phyloP scores from a whole-genome alignment of 2,888 invertebrate genomes.

The Chymomyza caudatula region DNA sequence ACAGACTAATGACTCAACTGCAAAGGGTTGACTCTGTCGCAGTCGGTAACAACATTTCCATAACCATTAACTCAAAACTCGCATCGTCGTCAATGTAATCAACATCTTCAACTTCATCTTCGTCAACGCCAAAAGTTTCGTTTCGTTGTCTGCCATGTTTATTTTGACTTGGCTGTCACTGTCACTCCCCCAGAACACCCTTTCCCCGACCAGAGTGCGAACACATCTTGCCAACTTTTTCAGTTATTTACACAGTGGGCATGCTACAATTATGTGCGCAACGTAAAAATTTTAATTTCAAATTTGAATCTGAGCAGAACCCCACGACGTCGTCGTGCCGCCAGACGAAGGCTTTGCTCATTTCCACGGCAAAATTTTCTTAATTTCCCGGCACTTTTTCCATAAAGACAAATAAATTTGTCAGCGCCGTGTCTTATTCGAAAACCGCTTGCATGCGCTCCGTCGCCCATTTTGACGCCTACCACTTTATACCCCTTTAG shows the following conservation, averaged over 20 bases:
- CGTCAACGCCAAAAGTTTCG: not conserved
- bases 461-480: slow-evolving; percentile 43
- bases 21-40: too few relatives aligned
- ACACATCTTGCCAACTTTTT: not conserved
- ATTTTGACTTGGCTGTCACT: not conserved
- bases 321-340: not conserved
- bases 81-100: not conserved
- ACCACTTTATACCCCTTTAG: slow-evolving; percentile 31
- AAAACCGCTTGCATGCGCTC: slow-evolving; percentile 50
- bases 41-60: not conserved
- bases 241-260: slow-evolving; percentile 29
- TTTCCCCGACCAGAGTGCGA: not conserved
- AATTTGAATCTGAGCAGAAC: slow-evolving; percentile 49
- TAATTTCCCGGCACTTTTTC: slow-evolving; percentile 59
- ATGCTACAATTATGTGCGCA: slow-evolving; percentile 77
- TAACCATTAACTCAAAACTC: not conserved
- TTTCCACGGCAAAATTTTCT: slow-evolving; percentile 50
- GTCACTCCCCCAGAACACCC: slow-evolving; percentile 2
- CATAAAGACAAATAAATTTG: slow-evolving; percentile 44
- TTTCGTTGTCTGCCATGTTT: not conserved
- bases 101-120: slow-evolving; percentile 14
- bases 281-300: slow-evolving; percentile 77
- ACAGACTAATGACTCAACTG: not conserved
- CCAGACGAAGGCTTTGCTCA: slow-evolving; percentile 36
- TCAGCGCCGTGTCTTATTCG: slow-evolving; percentile 52